These are phyloP conservation scores for Drosophila hawaiiensis DNA, from an alignment of 2,888 invertebrate species.

Conservation along the genomic window DNA sequence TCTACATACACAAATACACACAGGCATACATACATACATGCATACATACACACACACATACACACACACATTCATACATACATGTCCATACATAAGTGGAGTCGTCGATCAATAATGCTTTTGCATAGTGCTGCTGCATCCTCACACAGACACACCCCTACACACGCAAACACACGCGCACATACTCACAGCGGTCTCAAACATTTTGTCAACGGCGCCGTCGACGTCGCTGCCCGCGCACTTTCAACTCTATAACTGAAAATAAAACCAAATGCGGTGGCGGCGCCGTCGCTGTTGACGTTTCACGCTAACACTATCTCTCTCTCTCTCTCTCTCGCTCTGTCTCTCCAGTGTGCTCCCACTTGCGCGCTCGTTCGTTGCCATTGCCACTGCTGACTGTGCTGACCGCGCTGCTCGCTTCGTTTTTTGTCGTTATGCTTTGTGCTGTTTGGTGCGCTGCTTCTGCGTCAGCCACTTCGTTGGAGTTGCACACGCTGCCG, in stretches of 20 bases:
- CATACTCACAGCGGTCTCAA: slow-evolving; percentile 24
- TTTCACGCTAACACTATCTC: slow-evolving; percentile 24
- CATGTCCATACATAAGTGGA: neutral
- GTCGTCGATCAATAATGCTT: slow-evolving; percentile 31
- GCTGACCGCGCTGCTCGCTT: slow-evolving; percentile 63
- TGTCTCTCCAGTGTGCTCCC: slow-evolving; percentile 33
- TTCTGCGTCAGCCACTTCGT: slow-evolving; percentile 69
- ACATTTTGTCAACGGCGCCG: slow-evolving; percentile 57
- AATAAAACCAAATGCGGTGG: slow-evolving; percentile 68
- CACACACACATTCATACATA: neutral
- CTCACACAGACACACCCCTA: neutral
- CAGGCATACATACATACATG: too few species aligned
- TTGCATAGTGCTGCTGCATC: slow-evolving; percentile 36
- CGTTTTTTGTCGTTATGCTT: slow-evolving; percentile 46
- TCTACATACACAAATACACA: neutral
- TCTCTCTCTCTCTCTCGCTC: slow-evolving; percentile 1
- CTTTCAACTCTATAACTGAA: slow-evolving; percentile 65
- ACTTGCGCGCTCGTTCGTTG: slow-evolving; percentile 32
- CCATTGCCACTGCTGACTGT: slow-evolving; percentile 11
- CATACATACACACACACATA: too few species aligned
- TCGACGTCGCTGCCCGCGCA: slow-evolving; percentile 50
- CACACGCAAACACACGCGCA: neutral
- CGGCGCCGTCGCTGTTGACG: slow-evolving; percentile 31
- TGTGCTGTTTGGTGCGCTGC: slow-evolving; percentile 55
- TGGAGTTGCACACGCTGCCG: slow-evolving; percentile 74